These are phyloP conservation scores for Apamea anceps DNA, from an alignment of 2,888 invertebrate species.

Conservation along the genomic window DNA sequence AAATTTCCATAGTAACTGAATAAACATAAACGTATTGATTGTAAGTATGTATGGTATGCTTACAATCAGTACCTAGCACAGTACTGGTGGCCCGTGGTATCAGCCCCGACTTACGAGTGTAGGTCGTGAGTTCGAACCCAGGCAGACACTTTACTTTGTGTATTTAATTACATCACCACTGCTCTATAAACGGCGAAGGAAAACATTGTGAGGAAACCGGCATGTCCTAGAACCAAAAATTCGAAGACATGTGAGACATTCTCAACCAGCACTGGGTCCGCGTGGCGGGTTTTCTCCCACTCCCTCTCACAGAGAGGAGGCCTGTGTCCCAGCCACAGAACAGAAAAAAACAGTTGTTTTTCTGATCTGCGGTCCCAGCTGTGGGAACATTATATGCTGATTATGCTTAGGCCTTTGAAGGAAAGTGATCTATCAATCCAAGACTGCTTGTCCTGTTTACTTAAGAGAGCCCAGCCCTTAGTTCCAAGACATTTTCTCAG, in stretches of 20 bases:
- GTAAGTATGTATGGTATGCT: not conserved
- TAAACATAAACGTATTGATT: not conserved
- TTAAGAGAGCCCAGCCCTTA: too few species aligned
- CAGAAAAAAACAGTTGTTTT: too few species aligned
- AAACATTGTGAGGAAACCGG: too few species aligned
- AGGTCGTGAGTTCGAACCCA: not conserved
- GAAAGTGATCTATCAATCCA: not conserved
- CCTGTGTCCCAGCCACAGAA: not conserved
- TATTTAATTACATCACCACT: too few species aligned
- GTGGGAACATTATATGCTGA: not conserved
- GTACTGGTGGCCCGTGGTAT: not conserved
- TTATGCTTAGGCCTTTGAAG: not conserved
- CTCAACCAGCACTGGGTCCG: not conserved
- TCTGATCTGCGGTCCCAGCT: too few species aligned
- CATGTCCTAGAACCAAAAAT: too few species aligned
- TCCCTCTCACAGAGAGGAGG: not conserved
- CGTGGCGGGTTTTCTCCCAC: not conserved
- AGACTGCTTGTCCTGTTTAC: not conserved
- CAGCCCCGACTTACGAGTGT: not conserved
- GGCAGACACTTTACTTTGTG: not conserved
- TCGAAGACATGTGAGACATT: not conserved
- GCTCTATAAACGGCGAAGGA: too few species aligned
- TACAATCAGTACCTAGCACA: not conserved
- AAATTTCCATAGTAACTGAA: constrained; percentile 23
- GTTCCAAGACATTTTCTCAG: not conserved